phyloP scores from a whole-genome alignment of 53 echinoderm and acorn worm genomes.

The Henricia sp. region DNA sequence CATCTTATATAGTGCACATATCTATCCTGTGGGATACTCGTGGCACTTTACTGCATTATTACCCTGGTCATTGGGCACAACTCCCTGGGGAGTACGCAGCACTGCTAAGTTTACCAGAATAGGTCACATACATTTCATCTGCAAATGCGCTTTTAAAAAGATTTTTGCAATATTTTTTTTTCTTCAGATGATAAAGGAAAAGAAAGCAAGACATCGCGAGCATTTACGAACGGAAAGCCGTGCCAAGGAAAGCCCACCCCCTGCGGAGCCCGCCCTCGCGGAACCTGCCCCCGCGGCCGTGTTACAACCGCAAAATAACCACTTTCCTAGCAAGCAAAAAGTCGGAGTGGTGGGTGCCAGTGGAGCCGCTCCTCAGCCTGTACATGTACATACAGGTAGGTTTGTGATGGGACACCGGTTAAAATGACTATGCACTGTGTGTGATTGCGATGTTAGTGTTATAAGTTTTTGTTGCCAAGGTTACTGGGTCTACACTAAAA shows the following conservation, averaged over 20 bases:
- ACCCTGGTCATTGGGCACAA: too few species aligned
- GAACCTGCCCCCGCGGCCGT: conserved; percentile 47
- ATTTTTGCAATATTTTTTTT: too few species aligned
- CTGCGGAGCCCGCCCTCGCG: conserved; percentile 38
- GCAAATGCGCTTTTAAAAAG: too few species aligned
- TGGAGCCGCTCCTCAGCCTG: conserved; percentile 65
- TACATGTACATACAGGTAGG: conserved; percentile 40
- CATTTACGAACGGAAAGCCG: conserved; percentile 68
- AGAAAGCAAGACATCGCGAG: conserved; percentile 84
- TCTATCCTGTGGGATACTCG: too few species aligned
- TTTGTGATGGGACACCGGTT: not conserved
- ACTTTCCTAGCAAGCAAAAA: conserved; percentile 56
- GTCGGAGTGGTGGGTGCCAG: conserved; percentile 65
- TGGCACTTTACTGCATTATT: too few species aligned
- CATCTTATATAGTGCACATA: too few species aligned
- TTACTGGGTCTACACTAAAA: too few species aligned
- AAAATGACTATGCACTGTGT: not conserved
- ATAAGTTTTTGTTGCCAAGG: not conserved
- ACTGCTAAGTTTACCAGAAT: too few species aligned
- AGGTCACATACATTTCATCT: too few species aligned
- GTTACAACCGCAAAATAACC: conserved; percentile 51
- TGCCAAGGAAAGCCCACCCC: conserved; percentile 37
- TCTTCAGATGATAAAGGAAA: conserved; percentile 87
- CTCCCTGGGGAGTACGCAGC: too few species aligned
- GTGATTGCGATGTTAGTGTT: not conserved